phyloP scores from a whole-genome alignment of 2,797 vertebrate genomes.

The Neopelma chrysocephalum region DNA sequence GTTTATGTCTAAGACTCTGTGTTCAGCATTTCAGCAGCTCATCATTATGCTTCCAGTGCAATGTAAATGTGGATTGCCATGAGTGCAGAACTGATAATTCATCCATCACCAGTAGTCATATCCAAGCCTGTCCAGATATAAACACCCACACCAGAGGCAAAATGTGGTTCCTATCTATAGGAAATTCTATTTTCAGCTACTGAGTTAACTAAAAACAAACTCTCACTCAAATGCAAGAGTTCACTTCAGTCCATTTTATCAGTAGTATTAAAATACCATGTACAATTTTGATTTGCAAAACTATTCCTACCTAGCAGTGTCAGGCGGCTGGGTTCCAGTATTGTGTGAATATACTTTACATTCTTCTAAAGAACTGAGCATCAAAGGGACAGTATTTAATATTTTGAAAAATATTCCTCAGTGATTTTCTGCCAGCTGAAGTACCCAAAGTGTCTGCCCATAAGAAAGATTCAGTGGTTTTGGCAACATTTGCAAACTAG shows the following conservation, averaged over 20 bases:
- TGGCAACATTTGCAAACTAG: constrained; percentile 36
- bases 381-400: constrained; percentile 14
- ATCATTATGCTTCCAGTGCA: background rate
- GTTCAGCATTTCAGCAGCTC: constrained; percentile 50
- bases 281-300: constrained; percentile 6
- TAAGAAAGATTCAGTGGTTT: constrained; percentile 50
- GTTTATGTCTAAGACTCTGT: background rate
- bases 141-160: background rate
- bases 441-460: constrained; percentile 51
- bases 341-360: constrained; percentile 12
- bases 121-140: background rate
- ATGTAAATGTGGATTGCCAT: constrained; percentile 20
- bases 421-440: constrained; percentile 42
- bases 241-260: constrained; percentile 32
- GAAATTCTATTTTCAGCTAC: constrained; percentile 21
- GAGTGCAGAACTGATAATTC: constrained; percentile 50
- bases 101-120: background rate
- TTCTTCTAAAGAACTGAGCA: constrained; percentile 35
- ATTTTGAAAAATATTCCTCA: constrained; percentile 46
- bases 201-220: constrained; percentile 43
- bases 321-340: background rate
- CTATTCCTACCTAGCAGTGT: background rate
- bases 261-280: constrained; percentile 13
- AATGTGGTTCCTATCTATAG: constrained; percentile 11
- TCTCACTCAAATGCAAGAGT: background rate